These are phyloP conservation scores for Gymnoscelis rufifasciata DNA, from an alignment of 2,888 invertebrate genomes.

Conservation along the genomic window DNA sequence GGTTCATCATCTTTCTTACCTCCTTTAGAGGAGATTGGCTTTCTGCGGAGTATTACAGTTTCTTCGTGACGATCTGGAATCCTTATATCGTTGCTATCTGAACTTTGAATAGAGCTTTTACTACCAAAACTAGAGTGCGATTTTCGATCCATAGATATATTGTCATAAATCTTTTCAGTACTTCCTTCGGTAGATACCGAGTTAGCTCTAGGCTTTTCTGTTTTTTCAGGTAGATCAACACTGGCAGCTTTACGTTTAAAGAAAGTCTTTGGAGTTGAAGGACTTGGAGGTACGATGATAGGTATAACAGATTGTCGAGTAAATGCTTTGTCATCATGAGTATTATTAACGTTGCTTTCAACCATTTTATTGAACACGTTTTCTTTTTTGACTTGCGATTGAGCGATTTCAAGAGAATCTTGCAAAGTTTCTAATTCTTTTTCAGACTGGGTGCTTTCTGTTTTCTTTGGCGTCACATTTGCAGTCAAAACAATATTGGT, in stretches of 20 bases:
- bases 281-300: conserved; percentile 49
- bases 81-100: conserved; percentile 64
- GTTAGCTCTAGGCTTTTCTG: conserved; percentile 61
- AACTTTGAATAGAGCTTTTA: conserved; percentile 71
- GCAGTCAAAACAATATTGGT: conserved; percentile 83
- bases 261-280: conserved; percentile 67
- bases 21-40: conserved; percentile 57
- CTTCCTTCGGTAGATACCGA: conserved; percentile 67
- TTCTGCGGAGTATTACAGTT: conserved; percentile 77
- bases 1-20: conserved; percentile 83
- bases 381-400: conserved; percentile 41
- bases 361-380: conserved; percentile 41
- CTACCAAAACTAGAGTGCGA: conserved; percentile 73
- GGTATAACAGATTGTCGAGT: conserved; percentile 40
- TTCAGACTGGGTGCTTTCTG: conserved; percentile 55
- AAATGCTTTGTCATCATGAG: conserved; percentile 43
- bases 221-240: conserved; percentile 71
- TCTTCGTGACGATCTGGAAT: conserved; percentile 66
- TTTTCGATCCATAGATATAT: conserved; percentile 67
- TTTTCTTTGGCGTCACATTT: conserved; percentile 75
- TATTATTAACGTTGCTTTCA: conserved; percentile 43
- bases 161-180: conserved; percentile 67
- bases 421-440: conserved; percentile 48
- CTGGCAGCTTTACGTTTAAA: conserved; percentile 78
- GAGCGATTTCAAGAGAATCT: conserved; percentile 29